These are phyloP conservation scores for Meandrusa payeni DNA, from an alignment of 2,888 invertebrate genomes.

Conservation along the genomic window DNA sequence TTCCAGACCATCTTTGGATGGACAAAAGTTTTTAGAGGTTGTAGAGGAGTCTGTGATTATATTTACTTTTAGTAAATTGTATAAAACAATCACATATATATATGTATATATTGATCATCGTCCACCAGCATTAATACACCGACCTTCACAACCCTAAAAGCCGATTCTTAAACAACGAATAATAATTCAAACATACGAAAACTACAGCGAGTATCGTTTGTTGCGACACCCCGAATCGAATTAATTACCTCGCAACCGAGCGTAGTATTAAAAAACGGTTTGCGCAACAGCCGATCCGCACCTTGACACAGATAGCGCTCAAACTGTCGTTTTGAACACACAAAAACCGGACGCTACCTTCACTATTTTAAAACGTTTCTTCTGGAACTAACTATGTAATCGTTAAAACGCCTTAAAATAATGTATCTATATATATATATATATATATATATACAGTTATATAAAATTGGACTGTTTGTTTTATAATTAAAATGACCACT, in stretches of 20 bases:
- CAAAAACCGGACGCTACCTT: conserved; percentile 78
- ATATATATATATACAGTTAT: no score
- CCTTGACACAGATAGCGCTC: conserved; percentile 76
- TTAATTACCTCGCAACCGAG: conserved; percentile 79
- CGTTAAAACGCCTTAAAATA: no score
- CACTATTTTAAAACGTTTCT: conserved; percentile 49
- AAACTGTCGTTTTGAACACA: conserved; percentile 80
- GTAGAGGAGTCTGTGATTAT: no score
- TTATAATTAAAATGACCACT: no score
- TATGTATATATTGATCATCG: no score
- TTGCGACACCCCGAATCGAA: conserved; percentile 77
- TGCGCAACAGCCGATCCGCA: conserved; percentile 77
- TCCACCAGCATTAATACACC: conserved; percentile 18
- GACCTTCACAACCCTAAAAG: conserved; percentile 31
- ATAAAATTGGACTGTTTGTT: no score
- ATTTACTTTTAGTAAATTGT: no score
- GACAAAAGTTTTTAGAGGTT: no score
- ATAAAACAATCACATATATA: no score
- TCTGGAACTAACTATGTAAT: conserved; percentile 27
- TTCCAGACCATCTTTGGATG: no score
- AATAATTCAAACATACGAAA: conserved; percentile 53
- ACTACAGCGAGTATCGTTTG: conserved; percentile 61
- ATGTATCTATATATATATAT: no score
- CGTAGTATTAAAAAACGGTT: conserved; percentile 76
- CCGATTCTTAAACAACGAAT: conserved; percentile 33